A percentile compares a stretch with the other conserved stretches of the same genome.
Evolutionary conservation across 1,140 invertebrate species (phyloP).

Genomic region (Drosophila prosaltans): DNA sequence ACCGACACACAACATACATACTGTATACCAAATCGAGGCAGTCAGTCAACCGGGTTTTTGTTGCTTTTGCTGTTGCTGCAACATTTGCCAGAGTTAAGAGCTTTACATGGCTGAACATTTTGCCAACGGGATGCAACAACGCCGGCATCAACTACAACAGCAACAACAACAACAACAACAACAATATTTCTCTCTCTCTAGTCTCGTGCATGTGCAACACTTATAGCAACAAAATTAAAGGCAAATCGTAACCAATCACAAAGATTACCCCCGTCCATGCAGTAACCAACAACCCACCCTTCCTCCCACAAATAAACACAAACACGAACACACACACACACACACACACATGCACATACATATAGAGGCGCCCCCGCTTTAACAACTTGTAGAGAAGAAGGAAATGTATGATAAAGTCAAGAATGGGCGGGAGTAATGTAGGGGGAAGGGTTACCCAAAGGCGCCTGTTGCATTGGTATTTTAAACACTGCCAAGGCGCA

Average conservation of each 20-base stretch:
- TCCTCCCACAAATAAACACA: conserved; percentile 15
- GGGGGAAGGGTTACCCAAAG: conserved; percentile 34
- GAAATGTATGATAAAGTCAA: not conserved
- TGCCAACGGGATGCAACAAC: conserved; percentile 75
- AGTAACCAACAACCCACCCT: not conserved
- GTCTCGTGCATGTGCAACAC: conserved; percentile 74
- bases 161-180: conserved; percentile 27
- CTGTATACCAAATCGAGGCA: conserved; percentile 30
- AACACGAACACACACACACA: conserved; percentile 12
- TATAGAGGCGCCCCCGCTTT: conserved; percentile 41
- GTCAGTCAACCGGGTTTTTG: conserved; percentile 43
- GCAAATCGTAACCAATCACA: conserved; percentile 81
- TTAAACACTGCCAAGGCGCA: conserved; percentile 79
- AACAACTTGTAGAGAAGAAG: conserved; percentile 25
- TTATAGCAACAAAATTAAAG: conserved; percentile 76
- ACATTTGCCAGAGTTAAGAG: conserved; percentile 51
- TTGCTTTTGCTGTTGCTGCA: conserved; percentile 27
- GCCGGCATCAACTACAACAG: conserved; percentile 35
- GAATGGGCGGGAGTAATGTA: not conserved
- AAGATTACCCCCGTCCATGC: conserved; percentile 75
- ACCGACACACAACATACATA: conserved; percentile 19
- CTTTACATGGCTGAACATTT: conserved; percentile 63
- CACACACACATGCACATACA: conserved; percentile 11
- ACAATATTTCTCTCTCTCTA: conserved; percentile 16
- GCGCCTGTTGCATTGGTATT: conserved; percentile 75